Base-by-base conservation (phyloP, 2,797 vertebrate species). In the Sphaeramia orbicularis region DNA sequence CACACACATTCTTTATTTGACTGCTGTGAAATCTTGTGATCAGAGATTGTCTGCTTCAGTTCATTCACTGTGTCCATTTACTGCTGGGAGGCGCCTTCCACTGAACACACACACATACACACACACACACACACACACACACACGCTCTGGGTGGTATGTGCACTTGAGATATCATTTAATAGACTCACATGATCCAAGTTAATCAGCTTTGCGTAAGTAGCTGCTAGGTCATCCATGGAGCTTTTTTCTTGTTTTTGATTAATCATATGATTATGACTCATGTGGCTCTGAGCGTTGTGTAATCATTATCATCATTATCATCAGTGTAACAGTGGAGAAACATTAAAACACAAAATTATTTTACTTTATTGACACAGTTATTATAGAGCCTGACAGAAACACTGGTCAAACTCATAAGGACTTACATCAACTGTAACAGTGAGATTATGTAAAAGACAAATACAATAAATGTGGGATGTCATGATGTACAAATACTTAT, bases 121-220 rank as follows among this genome's bases (percentile, higher is more conserved):
- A 68, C 59, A 65, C 44, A 52, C 40, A 59, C 43, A 59, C 37
- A 52, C 16, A 59, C 56, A 53, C 44, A 78, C 61, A 72, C 71
- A 76, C 66, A 56, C 76, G 37, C 30, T 3, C 53, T 76, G 78
- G 79, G 79, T 86, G 84, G 74, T 77, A 76, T 81, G 72, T 72
- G 63, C 18, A 43, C 66, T 75, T 79, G 16, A 6, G 24, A 70
- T 86, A 86, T 80, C 4, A 43, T 82, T 83, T 83, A 77, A 85
- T 81, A 51, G 63, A 75, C 78, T 88, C 90, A 87, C 86, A 87
- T 88, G 87, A 51, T 85, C 57, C 8, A n/a, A 75, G 80, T 72
- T 88, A 88, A 89, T 87, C 85, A 80, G 83, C 87, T 90, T 89
- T 86, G 70, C 35, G 10, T 78, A 80, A 86, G 77, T 66, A 71